Evolutionary conservation across 2,888 invertebrate genomes (phyloP).

Genomic region (Encarsia formosa): DNA sequence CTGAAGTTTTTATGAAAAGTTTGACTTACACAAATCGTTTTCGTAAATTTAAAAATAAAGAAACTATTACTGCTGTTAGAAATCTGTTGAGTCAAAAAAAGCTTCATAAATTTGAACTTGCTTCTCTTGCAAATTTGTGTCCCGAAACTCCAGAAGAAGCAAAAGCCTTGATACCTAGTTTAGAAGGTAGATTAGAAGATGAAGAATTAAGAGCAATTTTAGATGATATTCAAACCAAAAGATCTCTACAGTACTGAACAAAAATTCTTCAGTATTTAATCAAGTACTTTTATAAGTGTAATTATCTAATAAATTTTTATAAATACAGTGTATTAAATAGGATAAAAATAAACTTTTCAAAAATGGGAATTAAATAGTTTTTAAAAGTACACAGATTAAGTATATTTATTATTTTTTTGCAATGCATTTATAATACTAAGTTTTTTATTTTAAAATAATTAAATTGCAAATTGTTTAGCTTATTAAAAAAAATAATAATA

Average conservation of each 20-base stretch:
- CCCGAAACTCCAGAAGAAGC: conserved; percentile 98
- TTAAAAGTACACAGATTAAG: too few species aligned
- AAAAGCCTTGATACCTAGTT: conserved; percentile 92
- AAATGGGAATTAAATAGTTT: too few species aligned
- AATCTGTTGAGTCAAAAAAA: conserved; percentile 90
- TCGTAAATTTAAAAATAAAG: conserved; percentile 96
- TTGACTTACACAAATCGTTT: conserved; percentile 93
- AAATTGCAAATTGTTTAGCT: too few species aligned
- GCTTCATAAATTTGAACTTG: conserved; percentile 96
- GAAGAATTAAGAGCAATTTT: conserved; percentile 94
- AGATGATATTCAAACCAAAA: conserved; percentile 96
- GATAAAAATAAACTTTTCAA: too few species aligned
- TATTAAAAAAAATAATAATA: too few species aligned
- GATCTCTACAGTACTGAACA: conserved; percentile 89
- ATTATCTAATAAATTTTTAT: too few species aligned
- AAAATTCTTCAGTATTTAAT: too few species aligned
- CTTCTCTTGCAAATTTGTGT: conserved; percentile 95
- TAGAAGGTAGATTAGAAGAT: conserved; percentile 96
- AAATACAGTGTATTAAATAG: too few species aligned
- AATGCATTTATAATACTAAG: too few species aligned
- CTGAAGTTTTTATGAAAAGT: conserved; percentile 98
- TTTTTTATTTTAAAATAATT: too few species aligned
- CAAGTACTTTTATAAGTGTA: too few species aligned
- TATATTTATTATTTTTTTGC: too few species aligned
- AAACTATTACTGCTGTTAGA: conserved; percentile 93